Conservation (phyloP, 1,140 invertebrate genomes). For the Lerema accius region DNA sequence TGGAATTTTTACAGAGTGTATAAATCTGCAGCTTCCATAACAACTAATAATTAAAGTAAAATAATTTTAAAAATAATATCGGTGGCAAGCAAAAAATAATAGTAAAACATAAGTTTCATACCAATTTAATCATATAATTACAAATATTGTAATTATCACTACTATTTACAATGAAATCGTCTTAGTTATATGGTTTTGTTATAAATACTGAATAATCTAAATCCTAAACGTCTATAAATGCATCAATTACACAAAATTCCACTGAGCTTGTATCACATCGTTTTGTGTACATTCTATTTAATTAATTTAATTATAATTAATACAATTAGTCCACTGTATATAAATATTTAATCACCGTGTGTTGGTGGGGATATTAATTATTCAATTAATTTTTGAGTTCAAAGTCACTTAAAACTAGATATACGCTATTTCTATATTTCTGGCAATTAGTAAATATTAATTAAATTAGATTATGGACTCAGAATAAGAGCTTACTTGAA, state of each 20-base stretch:
- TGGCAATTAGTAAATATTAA: slow-evolving; percentile 48
- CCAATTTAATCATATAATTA: slow-evolving; percentile 69
- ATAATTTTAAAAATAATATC: no score
- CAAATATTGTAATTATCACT: slow-evolving; percentile 76
- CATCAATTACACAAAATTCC: slow-evolving; percentile 67
- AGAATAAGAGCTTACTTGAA: slow-evolving; percentile 12
- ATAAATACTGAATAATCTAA: slow-evolving; percentile 67
- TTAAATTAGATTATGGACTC: slow-evolving; percentile 10
- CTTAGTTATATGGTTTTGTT: slow-evolving; percentile 70
- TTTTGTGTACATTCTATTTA: slow-evolving; percentile 63
- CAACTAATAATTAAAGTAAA: no score
- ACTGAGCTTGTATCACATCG: slow-evolving; percentile 72
- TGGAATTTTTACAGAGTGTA: no score
- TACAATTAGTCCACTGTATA: no score
- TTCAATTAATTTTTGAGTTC: slow-evolving; percentile 28
- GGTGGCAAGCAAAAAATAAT: no score
- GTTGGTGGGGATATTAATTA: slow-evolving; percentile 49
- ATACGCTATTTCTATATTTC: slow-evolving; percentile 52
- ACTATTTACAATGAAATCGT: slow-evolving; percentile 74
- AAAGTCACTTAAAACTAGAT: slow-evolving; percentile 46
- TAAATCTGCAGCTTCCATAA: no score
- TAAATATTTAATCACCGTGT: slow-evolving; percentile 38
- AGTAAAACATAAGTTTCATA: slow-evolving; percentile 32
- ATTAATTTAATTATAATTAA: slow-evolving; percentile 34
- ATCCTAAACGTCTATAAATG: slow-evolving; percentile 71